Percentiles rank a stretch among this genome's conserved stretches.
Conservation (phyloP, 2,888 invertebrate genomes). For the Thera britannica region DNA sequence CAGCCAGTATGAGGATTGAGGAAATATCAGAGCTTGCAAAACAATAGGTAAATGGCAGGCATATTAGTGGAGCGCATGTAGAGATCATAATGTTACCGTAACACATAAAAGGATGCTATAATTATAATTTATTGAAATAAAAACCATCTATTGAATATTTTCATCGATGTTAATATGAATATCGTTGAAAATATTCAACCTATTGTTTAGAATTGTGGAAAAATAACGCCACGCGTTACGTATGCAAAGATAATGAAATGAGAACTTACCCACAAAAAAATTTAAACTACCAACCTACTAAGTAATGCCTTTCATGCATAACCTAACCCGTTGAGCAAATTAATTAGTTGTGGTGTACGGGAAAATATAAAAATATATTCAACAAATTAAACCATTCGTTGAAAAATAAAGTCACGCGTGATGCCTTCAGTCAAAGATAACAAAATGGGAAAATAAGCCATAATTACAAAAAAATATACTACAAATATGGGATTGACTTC, state of each 20-base stretch:
- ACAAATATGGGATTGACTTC: not conserved
- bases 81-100: conserved; percentile 16
- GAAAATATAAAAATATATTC: too few relatives aligned
- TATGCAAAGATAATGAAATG: too few relatives aligned
- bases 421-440: too few relatives aligned
- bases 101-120: not conserved
- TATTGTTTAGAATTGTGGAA: not conserved
- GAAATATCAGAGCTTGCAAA: conserved; percentile 57
- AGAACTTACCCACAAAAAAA: too few relatives aligned
- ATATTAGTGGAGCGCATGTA: conserved; percentile 17
- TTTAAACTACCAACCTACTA: too few relatives aligned
- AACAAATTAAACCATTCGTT: not conserved
- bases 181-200: too few relatives aligned
- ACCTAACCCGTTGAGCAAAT: too few relatives aligned
- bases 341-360: too few relatives aligned
- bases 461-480: not conserved
- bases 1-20: conserved; percentile 57
- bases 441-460: not conserved
- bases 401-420: not conserved
- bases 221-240: not conserved
- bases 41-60: conserved; percentile 34
- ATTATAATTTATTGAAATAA: not conserved
- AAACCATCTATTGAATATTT: too few relatives aligned
- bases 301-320: too few relatives aligned
- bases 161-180: too few relatives aligned